Conservation (phyloP, 2,888 invertebrate genomes). For the Aromia moschata region DNA sequence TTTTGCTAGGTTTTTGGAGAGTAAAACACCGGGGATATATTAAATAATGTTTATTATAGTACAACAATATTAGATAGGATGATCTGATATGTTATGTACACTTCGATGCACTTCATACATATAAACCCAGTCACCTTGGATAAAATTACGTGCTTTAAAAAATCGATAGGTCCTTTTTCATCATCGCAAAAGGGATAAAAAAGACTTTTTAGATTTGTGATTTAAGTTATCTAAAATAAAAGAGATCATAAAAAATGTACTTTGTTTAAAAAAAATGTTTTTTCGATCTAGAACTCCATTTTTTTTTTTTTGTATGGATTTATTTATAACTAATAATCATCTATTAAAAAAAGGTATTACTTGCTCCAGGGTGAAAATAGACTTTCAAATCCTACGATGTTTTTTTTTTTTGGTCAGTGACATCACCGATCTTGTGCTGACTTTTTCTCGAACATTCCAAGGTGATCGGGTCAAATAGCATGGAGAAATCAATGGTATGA, state of each 20-base stretch:
- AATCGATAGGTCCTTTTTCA: not conserved
- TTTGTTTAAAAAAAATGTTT: not conserved
- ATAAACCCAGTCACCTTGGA: too few species aligned
- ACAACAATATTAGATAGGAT: constrained; percentile 17
- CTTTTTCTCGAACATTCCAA: not conserved
- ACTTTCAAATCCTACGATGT: not conserved
- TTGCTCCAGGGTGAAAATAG: not conserved
- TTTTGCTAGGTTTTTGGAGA: too few species aligned
- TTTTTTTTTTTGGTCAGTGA: not conserved
- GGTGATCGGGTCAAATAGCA: not conserved
- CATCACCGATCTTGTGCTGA: not conserved
- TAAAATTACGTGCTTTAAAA: too few species aligned
- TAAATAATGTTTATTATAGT: constrained; percentile 24
- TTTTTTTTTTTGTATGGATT: too few species aligned
- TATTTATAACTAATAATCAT: too few species aligned
- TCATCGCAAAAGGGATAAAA: not conserved
- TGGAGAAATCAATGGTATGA: not conserved
- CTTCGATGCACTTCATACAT: constrained; percentile 8
- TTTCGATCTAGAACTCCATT: too few species aligned
- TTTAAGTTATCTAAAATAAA: not conserved
- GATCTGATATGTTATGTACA: constrained; percentile 24
- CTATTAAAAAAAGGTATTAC: not conserved
- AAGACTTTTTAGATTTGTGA: not conserved
- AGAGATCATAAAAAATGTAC: not conserved
- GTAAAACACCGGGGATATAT: constrained; percentile 2